A percentile compares a stretch with the other conserved stretches of the same genome.
These are phyloP conservation scores for Allolobophora icterica DNA, from an alignment of 2,888 invertebrate species.

Conservation along the genomic window DNA sequence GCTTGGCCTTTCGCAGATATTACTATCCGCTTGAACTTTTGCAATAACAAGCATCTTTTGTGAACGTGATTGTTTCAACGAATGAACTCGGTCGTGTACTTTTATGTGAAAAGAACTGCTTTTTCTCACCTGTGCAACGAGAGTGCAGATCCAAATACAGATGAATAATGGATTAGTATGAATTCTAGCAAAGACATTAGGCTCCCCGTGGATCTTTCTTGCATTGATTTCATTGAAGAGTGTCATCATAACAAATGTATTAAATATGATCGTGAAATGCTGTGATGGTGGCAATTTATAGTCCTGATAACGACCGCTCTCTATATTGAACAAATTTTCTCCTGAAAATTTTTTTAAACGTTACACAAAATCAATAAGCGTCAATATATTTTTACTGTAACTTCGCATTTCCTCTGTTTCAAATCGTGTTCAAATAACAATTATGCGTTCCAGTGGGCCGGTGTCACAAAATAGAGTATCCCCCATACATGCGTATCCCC, in stretches of 20 bases:
- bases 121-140: slow-evolving; percentile 86
- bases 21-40: no score
- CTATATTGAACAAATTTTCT: slow-evolving; percentile 88
- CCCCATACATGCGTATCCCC: no score
- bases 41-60: background rate
- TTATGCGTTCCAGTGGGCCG: no score
- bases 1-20: no score
- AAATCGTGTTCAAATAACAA: no score
- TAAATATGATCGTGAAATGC: slow-evolving; percentile 99
- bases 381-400: no score
- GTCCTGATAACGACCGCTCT: slow-evolving; percentile 75
- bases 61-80: background rate
- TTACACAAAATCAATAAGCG: no score
- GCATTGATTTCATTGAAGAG: slow-evolving; percentile 99
- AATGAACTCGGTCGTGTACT: no score
- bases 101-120: no score
- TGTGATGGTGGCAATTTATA: slow-evolving; percentile 83
- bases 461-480: no score
- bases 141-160: slow-evolving; percentile 94
- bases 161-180: slow-evolving; percentile 98
- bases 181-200: slow-evolving; percentile 95
- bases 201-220: slow-evolving; percentile 97
- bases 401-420: no score
- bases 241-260: slow-evolving; percentile 99
- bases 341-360: slow-evolving; percentile 81